Evolutionary conservation across 2,113 vertebrate species (phyloP).

Genomic region (Callipepla californica): DNA sequence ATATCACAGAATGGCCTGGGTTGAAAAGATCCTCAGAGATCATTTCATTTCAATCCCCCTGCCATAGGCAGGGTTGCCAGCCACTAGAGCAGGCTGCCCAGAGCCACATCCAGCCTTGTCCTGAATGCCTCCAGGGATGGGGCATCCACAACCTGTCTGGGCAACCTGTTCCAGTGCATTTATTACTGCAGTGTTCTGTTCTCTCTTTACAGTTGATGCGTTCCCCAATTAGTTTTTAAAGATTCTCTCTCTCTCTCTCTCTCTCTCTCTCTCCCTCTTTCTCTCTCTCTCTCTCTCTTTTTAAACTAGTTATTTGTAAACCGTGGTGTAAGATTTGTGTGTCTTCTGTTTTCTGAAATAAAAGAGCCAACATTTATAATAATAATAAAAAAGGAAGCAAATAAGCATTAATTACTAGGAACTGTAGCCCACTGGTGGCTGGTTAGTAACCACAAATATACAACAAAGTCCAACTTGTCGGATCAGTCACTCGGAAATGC

Average conservation of each 20-base stretch:
- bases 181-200: background rate
- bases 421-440: background rate
- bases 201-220: background rate
- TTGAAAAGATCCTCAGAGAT: too few species aligned
- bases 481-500: conserved; percentile 8
- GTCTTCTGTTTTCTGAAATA: background rate
- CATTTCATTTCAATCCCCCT: too few species aligned
- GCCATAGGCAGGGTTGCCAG: too few species aligned
- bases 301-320: background rate
- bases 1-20: too few species aligned
- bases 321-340: background rate
- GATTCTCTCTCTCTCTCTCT: too few species aligned
- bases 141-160: too few species aligned
- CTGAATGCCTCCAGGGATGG: too few species aligned
- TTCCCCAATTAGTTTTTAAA: background rate
- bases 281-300: background rate
- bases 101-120: too few species aligned
- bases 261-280: background rate
- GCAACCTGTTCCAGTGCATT: too few species aligned
- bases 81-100: too few species aligned
- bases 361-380: background rate
- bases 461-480: background rate
- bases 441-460: background rate
- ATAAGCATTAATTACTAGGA: conserved; percentile 35
- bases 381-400: background rate